These are phyloP conservation scores for Orthosia cruda DNA, from an alignment of 2,888 invertebrate genomes.

Conservation along the genomic window DNA sequence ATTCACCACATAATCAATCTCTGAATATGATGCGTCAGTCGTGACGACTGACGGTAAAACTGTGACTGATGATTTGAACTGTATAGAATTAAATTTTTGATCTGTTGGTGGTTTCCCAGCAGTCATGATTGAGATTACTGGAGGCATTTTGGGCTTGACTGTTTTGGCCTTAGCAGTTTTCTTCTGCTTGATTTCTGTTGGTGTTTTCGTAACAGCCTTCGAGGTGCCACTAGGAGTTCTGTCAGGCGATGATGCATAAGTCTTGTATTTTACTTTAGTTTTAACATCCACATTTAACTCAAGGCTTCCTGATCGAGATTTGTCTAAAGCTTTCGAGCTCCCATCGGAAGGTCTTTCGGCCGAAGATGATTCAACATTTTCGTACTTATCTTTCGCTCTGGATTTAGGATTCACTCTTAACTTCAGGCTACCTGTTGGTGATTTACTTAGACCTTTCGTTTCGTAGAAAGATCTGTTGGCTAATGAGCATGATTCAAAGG, in stretches of 20 bases:
- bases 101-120: neutral
- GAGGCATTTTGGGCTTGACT: neutral
- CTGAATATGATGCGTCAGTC: slow-evolving; percentile 48
- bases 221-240: neutral
- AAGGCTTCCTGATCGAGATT: neutral
- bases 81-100: slow-evolving; percentile 23
- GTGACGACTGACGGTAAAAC: slow-evolving; percentile 44
- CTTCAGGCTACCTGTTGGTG: neutral
- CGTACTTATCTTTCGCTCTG: slow-evolving; percentile 9
- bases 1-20: slow-evolving; percentile 32
- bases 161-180: neutral
- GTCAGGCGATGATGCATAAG: neutral
- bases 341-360: neutral
- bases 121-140: slow-evolving; percentile 26
- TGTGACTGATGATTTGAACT: slow-evolving; percentile 60
- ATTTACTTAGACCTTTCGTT: neutral
- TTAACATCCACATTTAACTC: neutral
- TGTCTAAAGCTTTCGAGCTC: neutral
- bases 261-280: slow-evolving; percentile 1
- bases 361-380: slow-evolving; percentile 14
- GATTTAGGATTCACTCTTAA: slow-evolving; percentile 2
- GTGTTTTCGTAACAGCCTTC: slow-evolving; percentile 2
- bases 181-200: neutral
- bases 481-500: slow-evolving; percentile 4
- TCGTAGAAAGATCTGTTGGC: neutral